These are phyloP conservation scores for Pammene fasciana DNA, from an alignment of 2,888 invertebrate genomes.

Conservation along the genomic window DNA sequence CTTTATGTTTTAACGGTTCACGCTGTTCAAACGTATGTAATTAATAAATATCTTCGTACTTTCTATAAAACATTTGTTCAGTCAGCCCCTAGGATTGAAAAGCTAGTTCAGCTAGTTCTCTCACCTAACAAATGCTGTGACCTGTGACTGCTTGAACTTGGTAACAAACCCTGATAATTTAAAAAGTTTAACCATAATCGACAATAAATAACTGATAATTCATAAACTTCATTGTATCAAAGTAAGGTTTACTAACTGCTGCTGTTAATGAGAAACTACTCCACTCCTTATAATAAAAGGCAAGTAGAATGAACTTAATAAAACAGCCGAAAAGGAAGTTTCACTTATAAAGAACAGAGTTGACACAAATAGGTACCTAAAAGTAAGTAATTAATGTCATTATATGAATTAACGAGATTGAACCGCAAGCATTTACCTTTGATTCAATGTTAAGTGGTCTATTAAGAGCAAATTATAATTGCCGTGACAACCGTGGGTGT, in stretches of 20 bases:
- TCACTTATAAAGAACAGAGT: background rate
- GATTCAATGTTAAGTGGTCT: slow-evolving; percentile 28
- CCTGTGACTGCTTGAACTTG: no score
- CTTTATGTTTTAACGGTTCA: slow-evolving; percentile 4
- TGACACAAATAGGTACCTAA: background rate
- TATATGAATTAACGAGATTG: slow-evolving; percentile 17
- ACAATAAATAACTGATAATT: no score
- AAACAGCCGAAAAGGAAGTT: background rate
- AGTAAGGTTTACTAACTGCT: no score
- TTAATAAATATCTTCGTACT: background rate
- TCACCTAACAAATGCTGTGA: no score
- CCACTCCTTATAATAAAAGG: no score
- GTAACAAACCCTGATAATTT: no score
- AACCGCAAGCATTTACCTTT: slow-evolving; percentile 18
- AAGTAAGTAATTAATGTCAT: background rate
- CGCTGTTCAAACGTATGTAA: background rate
- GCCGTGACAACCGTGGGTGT: slow-evolving; percentile 63
- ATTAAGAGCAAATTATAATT: slow-evolving; percentile 40
- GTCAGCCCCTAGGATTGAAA: no score
- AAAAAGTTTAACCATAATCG: no score
- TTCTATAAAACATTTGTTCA: background rate
- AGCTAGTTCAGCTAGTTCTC: no score
- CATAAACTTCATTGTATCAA: no score
- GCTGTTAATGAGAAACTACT: no score
- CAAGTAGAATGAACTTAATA: no score